Conservation (phyloP, 2,888 invertebrate genomes). For the Dastarcus helophoroides region DNA sequence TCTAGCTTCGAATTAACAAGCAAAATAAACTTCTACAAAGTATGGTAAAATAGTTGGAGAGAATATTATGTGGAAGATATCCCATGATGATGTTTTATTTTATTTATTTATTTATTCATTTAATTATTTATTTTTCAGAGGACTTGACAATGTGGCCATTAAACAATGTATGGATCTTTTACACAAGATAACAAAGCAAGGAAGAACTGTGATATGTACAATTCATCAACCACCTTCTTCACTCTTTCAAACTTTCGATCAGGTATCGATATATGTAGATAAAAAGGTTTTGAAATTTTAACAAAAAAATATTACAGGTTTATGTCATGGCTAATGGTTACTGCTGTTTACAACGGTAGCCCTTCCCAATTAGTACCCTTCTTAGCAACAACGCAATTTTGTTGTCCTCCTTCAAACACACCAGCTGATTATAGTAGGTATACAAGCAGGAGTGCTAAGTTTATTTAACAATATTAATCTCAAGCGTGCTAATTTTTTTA, state of each 20-base stretch:
- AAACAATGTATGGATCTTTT: conserved; percentile 59
- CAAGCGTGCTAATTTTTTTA: conserved; percentile 5
- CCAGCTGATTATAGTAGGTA: conserved; percentile 57
- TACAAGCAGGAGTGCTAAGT: neutral
- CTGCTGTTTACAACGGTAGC: conserved; percentile 57
- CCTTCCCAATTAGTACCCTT: conserved; percentile 58
- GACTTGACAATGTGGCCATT: conserved; percentile 62
- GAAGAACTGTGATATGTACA: conserved; percentile 66
- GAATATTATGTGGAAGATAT: too few species aligned
- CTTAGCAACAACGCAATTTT: conserved; percentile 48
- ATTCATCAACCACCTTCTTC: conserved; percentile 73
- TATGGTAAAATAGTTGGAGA: neutral
- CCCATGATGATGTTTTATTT: too few species aligned
- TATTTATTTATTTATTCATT: conserved; percentile 3
- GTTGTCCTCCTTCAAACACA: conserved; percentile 67
- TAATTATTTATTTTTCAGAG: conserved; percentile 38
- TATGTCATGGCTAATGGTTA: conserved; percentile 47
- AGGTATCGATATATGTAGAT: too few species aligned
- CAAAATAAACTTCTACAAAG: neutral
- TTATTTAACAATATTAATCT: neutral
- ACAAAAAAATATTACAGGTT: conserved; percentile 19
- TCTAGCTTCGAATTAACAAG: neutral
- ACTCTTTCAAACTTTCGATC: conserved; percentile 63
- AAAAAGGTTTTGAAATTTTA: neutral
- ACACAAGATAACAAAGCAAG: conserved; percentile 55